Base-by-base conservation (phyloP, 92 coral and sea anemone species). In the Parazoanthus atlanticus region DNA sequence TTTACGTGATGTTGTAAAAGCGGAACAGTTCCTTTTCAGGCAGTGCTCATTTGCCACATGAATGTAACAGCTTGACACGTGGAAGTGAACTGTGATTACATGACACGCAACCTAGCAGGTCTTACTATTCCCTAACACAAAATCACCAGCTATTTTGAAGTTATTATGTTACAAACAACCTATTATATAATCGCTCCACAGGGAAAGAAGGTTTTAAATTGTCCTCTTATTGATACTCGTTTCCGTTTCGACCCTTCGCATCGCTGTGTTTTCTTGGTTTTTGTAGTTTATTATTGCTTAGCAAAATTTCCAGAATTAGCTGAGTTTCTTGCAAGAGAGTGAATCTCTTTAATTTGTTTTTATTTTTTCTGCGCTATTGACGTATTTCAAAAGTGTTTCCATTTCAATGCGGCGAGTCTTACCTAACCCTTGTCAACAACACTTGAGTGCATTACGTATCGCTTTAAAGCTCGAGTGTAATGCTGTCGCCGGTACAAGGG, bases 361-460 rank as follows among this genome's bases (percentile, higher is more conserved):
- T 40, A 6, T 28, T 46, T 43, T 16, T 15, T 12, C 36, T 12
- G 28, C 66, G 66, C 66, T 56, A 56, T 56, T 78, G 34, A 46
- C 36, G 82, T 78, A 12, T 21, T 75, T 33, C 26, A 19, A 25
- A 38, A 33, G 69, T 61, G 69, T 21, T 10, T 75, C 11, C 56
- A 77, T 25, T 77, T 52, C 54, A 77, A 7, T 1, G 32, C 23
- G 13, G 61, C 11, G 31, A 40, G 49, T 25, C 34, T 77, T n/a
- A 38, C 8, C 80, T 77, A 31, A 7, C 7, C 28, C 61, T 23
- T 77, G 61, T 77, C 49, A n/a, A 25, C 33, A 13, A 19, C 65
- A 47, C 82, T 78, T 46, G 7, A 47, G 25, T 47, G 66, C 82
- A 78, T 78, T 78, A 28, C 36, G 82, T 78, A 78, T 78, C 82